Conservation (phyloP, 1,140 invertebrate species). For the Oryzaephilus surinamensis region DNA sequence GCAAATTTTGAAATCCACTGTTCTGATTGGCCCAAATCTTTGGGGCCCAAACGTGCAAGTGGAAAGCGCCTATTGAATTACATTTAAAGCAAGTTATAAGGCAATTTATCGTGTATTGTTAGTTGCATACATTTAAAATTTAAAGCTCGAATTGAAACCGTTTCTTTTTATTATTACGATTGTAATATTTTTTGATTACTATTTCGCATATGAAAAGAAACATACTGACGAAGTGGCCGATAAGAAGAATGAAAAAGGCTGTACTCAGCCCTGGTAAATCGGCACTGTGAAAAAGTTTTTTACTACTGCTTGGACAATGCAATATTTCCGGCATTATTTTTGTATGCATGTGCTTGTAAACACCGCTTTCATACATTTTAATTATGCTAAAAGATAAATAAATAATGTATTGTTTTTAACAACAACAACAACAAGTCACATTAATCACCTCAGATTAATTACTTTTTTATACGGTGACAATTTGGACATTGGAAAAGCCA, state of each 20-base stretch:
- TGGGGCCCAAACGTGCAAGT: too few relatives aligned
- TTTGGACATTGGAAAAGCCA: constrained; percentile 17
- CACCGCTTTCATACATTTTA: constrained; percentile 19
- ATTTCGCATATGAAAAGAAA: too few relatives aligned
- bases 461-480: constrained; percentile 18
- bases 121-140: too few relatives aligned
- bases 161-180: too few relatives aligned
- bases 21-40: too few relatives aligned
- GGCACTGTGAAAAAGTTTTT: constrained; percentile 18
- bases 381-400: constrained; percentile 15
- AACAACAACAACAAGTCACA: constrained; percentile 1
- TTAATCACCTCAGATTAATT: constrained; percentile 19
- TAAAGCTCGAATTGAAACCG: too few relatives aligned
- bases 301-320: constrained; percentile 11
- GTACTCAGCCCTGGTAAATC: constrained; percentile 16
- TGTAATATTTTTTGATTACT: too few relatives aligned
- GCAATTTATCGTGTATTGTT: too few relatives aligned
- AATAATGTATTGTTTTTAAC: constrained; percentile 4
- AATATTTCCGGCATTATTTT: constrained; percentile 12
- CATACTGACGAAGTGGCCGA: too few relatives aligned
- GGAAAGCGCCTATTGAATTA: too few relatives aligned
- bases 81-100: too few relatives aligned
- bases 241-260: constrained; percentile 12
- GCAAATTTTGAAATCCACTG: too few relatives aligned
- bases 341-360: constrained; percentile 16